Base-by-base conservation (phyloP, 2,113 vertebrate genomes). In the Chloropsis hardwickii region DNA sequence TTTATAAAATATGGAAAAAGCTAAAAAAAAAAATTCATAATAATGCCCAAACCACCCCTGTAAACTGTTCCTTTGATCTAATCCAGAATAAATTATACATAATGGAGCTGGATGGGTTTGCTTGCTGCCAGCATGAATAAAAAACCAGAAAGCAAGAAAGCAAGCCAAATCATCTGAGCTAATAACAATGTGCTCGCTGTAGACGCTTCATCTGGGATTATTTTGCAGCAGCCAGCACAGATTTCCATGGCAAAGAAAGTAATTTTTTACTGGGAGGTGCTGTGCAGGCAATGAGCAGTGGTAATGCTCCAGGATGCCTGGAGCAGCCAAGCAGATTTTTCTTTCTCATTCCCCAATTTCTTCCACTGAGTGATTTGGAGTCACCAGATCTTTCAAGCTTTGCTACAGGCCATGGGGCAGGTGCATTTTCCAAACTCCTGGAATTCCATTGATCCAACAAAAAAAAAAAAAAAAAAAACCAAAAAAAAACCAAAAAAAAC, bases 51-150 rank as follows among this genome's bases (percentile, higher is more conserved):
- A 92, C 76, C 77, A 70, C 17, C 40, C 81, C 56, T 70, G 53
- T 88, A 91, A 97, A 88, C 90, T 50, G 66, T 37, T 94, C 72
- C 53, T 94, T 94, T 95, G 95, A 94, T 95, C 90, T 87, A 89
- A 88, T 83, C 72, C 37, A 22, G 92, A 88, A 95, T 94, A 92
- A 96, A 94, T 92, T 70, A 71, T 61, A 93, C 66, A 53, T 92
- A 77, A 81, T 73, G 76, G 92, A 88, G 92, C 94, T 18, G 62
- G 78, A 44, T 39, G 81, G n/a, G n/a, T 81, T 89, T 76, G 91
- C 95, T 76, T 62, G 73, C 94, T 28, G 53, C 86, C 95, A 86
- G 60, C 94, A 31, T 76, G 91, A 97, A 93, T 96, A 88, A 92
- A 92, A 91, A 72, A 92, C 51, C 16, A 77, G 90, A 28, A 82